phyloP scores from a whole-genome alignment of 2,113 vertebrate genomes.

The Phyllostomus hastatus region DNA sequence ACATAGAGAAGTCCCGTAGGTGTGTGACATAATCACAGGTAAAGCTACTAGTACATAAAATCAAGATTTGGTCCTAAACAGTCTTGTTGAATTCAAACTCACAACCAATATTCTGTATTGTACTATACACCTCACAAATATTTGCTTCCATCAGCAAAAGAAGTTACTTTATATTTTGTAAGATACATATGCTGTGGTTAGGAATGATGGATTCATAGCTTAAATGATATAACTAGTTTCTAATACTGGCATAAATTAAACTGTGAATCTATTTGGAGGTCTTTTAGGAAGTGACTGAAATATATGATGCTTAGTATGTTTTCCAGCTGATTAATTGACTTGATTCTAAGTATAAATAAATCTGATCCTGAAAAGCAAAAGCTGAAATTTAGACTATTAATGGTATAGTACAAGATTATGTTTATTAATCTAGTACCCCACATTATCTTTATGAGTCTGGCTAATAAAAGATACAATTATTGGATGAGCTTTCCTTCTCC shows the following conservation, averaged over 20 bases:
- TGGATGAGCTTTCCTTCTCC: background rate
- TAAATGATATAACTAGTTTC: background rate
- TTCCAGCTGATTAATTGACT: background rate
- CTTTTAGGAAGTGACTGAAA: background rate
- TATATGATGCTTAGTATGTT: background rate
- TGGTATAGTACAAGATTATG: background rate
- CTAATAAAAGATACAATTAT: background rate
- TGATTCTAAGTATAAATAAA: conserved; percentile 28
- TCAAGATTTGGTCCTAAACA: background rate
- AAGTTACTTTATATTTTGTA: background rate
- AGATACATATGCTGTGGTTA: background rate
- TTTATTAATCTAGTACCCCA: background rate
- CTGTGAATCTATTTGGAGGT: background rate
- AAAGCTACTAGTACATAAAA: background rate
- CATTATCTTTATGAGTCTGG: conserved; percentile 1
- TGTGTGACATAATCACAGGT: background rate
- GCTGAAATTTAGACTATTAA: background rate
- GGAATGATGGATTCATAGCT: background rate
- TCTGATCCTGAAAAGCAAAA: background rate
- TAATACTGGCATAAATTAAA: background rate
- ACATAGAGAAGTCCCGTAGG: background rate
- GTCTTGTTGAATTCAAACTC: background rate
- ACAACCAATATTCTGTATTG: background rate
- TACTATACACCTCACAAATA: background rate
- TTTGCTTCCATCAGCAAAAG: background rate